Base-by-base conservation (phyloP, 1,140 invertebrate species). In the Papilio helenus region DNA sequence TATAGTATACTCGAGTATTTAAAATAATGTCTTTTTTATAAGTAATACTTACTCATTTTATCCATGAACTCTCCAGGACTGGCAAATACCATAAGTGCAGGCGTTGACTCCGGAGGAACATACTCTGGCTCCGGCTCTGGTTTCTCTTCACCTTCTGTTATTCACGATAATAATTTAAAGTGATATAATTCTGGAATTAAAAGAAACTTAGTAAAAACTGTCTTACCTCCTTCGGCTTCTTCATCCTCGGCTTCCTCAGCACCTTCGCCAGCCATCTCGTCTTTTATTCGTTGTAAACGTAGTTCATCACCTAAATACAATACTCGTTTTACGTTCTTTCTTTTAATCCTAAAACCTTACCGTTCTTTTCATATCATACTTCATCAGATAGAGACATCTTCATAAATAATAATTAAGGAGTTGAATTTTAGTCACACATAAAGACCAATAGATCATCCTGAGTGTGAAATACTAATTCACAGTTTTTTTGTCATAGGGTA, bases 31-130 rank as follows among this genome's bases (percentile, higher is more conserved):
- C 39, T 42, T 42, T 42, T 4, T 42, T 9, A 42, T 42, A 61
- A 61, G 3, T 16, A 68, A 18, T 8, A 87, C 90, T 88, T 51
- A 93, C 92, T 86, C 2, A 94, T 86, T 79, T 90, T 93, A 46
- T 94, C 91, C 61, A 94, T 90, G 65, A 94, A 91, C 79, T 93
- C 92, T 0, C 82, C 86, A 1, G 92, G 92, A 65, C 88, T 92
- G 12, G 91, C 87, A 76, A 87, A 90, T 42, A 92, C 87, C 85
- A 94, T 92, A n/a, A 94, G 82, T n/a, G 83, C 90, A 0, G 89
- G 87, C 29, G 83, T 86, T 0, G 92, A 86, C 34, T 94, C 92
- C 0, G 88, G 89, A 0, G 92, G 92, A 0, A 93, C 90, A 14
- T 81, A 83, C 26, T 90, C 87, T 1, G 88, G 88, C 46, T 88